phyloP scores from a whole-genome alignment of 2,888 invertebrate species.

The Aspidiotus rigidus region DNA sequence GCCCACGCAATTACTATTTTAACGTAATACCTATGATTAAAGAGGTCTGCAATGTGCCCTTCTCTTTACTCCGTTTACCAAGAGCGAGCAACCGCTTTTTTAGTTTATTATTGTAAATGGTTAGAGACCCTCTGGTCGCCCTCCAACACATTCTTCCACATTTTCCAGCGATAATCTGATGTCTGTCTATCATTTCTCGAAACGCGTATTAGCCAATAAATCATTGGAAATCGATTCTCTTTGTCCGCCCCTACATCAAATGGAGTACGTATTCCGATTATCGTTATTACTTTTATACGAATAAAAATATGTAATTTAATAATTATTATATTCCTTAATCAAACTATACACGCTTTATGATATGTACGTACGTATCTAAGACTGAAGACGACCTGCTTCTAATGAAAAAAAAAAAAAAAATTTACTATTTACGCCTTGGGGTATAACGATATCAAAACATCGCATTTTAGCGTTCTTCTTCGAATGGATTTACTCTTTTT shows the following conservation, averaged over 20 bases:
- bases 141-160: constrained; percentile 14
- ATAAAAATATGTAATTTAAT: constrained; percentile 34
- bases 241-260: constrained; percentile 33
- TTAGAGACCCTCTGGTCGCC: constrained; percentile 30
- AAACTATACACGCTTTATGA: constrained; percentile 4
- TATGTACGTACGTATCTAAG: constrained; percentile 10
- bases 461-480: neutral
- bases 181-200: constrained; percentile 32
- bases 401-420: constrained; percentile 21
- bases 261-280: constrained; percentile 27
- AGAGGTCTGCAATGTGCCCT: constrained; percentile 27
- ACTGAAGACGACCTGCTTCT: constrained; percentile 25
- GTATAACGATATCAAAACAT: constrained; percentile 19
- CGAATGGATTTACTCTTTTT: neutral
- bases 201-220: constrained; percentile 32
- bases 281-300: constrained; percentile 31
- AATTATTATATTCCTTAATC: constrained; percentile 32
- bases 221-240: constrained; percentile 32
- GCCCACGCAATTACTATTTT: constrained; percentile 33
- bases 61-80: constrained; percentile 5
- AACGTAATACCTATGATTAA: constrained; percentile 32
- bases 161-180: constrained; percentile 23
- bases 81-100: constrained; percentile 25
- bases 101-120: constrained; percentile 31
- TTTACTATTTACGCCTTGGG: constrained; percentile 13